phyloP scores from a whole-genome alignment of 1,140 invertebrate species.

The Anadara kagoshimensis region DNA sequence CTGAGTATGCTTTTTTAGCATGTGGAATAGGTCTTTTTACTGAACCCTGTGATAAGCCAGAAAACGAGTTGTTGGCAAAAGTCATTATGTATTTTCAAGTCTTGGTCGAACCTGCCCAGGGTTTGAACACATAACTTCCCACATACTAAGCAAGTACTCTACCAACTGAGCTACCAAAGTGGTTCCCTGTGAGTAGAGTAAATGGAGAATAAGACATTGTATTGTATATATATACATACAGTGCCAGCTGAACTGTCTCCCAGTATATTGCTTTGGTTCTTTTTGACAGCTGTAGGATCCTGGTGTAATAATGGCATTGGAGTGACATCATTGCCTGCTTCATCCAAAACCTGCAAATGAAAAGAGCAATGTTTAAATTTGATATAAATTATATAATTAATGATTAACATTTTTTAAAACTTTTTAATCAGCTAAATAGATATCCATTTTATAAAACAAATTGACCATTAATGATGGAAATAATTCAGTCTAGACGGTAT shows the following conservation, averaged over 20 bases:
- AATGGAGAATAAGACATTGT: too few relatives aligned
- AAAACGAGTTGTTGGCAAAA: too few relatives aligned
- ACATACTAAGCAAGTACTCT: too few relatives aligned
- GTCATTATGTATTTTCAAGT: too few relatives aligned
- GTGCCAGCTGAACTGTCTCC: constrained; percentile 66
- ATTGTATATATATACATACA: constrained; percentile 49
- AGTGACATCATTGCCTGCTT: constrained; percentile 68
- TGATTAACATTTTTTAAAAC: neutral
- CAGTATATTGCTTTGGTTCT: constrained; percentile 66
- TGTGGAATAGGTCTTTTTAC: too few relatives aligned
- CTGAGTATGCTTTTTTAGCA: too few relatives aligned
- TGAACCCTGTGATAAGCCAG: too few relatives aligned
- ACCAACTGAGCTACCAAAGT: too few relatives aligned
- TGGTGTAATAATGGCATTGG: constrained; percentile 61
- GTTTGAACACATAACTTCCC: too few relatives aligned
- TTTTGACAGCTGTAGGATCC: constrained; percentile 59
- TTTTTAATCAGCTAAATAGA: neutral
- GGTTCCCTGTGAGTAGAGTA: too few relatives aligned
- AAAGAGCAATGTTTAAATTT: constrained; percentile 10
- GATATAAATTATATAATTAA: neutral
- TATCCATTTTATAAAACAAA: neutral
- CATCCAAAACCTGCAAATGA: constrained; percentile 63
- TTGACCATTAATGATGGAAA: too few relatives aligned
- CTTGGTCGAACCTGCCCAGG: too few relatives aligned
- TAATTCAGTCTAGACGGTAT: neutral